Conservation (phyloP, 2,797 vertebrate genomes). For the Brotogeris chrysoptera region DNA sequence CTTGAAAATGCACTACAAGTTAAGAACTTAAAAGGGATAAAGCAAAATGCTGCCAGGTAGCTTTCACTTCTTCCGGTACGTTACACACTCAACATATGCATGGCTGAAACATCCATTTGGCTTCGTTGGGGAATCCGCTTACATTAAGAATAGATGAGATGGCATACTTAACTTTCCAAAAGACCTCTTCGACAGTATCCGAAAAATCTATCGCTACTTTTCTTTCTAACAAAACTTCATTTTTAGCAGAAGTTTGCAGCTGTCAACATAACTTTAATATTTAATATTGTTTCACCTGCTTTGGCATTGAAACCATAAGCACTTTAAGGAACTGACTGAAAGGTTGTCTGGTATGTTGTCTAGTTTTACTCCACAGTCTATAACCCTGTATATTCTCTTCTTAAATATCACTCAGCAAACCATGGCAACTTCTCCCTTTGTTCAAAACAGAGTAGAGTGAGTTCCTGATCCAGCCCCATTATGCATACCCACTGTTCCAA, state of each 20-base stretch:
- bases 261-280: constrained; percentile 39
- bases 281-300: constrained; percentile 51
- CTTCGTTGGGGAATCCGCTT: neutral
- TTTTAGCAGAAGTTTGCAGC: constrained; percentile 4
- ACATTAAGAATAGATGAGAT: constrained; percentile 59
- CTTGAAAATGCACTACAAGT: neutral
- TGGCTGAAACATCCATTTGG: constrained; percentile 47
- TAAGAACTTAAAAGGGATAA: constrained; percentile 4
- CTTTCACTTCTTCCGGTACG: constrained; percentile 23
- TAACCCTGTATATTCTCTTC: neutral
- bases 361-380: neutral
- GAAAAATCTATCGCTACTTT: constrained; percentile 10
- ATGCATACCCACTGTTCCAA: neutral
- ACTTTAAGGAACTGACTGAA: constrained; percentile 11
- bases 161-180: constrained; percentile 29
- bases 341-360: neutral
- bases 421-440: neutral
- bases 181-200: neutral
- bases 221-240: neutral
- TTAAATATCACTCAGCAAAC: neutral
- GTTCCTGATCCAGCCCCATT: neutral
- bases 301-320: constrained; percentile 28
- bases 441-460: neutral
- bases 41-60: constrained; percentile 10
- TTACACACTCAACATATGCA: constrained; percentile 24